Evolutionary conservation across 2,113 vertebrate species (phyloP), one percentile per base, ranked within the genome.

Genomic region (Geococcyx californianus): DNA sequence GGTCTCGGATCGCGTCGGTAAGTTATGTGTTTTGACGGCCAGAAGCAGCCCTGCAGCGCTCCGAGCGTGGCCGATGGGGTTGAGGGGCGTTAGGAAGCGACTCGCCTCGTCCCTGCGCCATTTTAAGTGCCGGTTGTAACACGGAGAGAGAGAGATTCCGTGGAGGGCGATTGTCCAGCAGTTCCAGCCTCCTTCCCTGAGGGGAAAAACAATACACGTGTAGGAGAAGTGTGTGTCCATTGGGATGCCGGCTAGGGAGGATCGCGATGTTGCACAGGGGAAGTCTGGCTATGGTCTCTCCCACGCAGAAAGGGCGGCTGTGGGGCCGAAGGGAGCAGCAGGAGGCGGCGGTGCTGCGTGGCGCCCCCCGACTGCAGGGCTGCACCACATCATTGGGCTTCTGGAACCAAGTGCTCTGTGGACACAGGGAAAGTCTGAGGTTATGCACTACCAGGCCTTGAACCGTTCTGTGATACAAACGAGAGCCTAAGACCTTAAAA

Each of bases 391-490:
- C 13, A 2, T 23, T 6, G 11, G 60, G 40, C 16, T 31, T 6
- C 34, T 21, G 21, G 56, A 44, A 16, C 33, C 4, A 8, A 13
- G 4, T 12, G 17, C 9, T 66, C 7, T 1, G 17, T 52, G 89
- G 85, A 11, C 28, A 23, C 36, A 73, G 29, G 81, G 76, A 72
- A 73, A 54, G 74, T 15, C 54, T 64, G 44, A 28, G 56, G 54
- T 68, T 94, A 45, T 49, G 78, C 45, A 54, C 56, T 72, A 68
- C 69, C 29, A 55, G 87, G 94, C 88, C 91, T 97, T 91, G 82
- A 94, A 52, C 66, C 58, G 84, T 85, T 26, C 23, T 7, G 7
- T 60, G 79, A 60, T 25, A 52, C 84, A 91, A 93, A 81, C 0
- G 28, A 18, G 77, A 91, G 29, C 54, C 34, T 51, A 63, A 89